phyloP scores from a whole-genome alignment of 2,113 vertebrate species.

The Mus spicilegus region DNA sequence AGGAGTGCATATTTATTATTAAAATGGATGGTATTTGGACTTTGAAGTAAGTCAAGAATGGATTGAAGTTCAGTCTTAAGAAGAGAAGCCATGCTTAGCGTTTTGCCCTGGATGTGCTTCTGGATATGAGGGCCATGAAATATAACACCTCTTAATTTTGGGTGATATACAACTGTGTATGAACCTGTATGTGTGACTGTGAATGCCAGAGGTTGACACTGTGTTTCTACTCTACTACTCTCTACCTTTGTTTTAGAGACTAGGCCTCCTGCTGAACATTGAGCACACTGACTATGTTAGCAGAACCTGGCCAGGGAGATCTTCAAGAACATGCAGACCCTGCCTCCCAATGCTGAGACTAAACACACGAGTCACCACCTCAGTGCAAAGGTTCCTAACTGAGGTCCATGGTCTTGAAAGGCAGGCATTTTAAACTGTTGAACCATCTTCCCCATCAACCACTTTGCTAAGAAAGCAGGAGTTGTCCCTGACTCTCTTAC shows the following conservation, averaged over 20 bases:
- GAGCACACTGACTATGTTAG: background rate
- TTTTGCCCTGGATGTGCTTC: background rate
- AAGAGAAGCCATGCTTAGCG: background rate
- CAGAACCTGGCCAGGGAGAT: too few relatives aligned
- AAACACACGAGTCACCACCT: background rate
- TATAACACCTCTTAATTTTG: background rate
- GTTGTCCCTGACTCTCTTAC: too few relatives aligned
- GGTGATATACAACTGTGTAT: background rate
- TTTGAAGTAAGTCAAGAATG: background rate
- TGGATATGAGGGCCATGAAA: background rate
- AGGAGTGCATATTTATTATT: slow-evolving; percentile 9
- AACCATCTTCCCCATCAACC: background rate
- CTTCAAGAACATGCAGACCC: background rate
- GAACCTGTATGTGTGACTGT: background rate
- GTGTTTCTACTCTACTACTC: background rate
- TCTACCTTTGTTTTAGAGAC: background rate
- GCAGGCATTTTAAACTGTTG: background rate
- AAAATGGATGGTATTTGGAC: background rate
- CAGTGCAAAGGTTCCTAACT: background rate
- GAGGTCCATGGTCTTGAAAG: background rate
- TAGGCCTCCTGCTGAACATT: background rate
- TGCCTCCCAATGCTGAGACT: background rate
- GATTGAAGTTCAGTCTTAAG: background rate
- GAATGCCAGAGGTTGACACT: background rate
- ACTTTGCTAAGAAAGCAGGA: background rate